phyloP scores from a whole-genome alignment of 2,113 vertebrate genomes.

The Gambusia holbrooki region DNA sequence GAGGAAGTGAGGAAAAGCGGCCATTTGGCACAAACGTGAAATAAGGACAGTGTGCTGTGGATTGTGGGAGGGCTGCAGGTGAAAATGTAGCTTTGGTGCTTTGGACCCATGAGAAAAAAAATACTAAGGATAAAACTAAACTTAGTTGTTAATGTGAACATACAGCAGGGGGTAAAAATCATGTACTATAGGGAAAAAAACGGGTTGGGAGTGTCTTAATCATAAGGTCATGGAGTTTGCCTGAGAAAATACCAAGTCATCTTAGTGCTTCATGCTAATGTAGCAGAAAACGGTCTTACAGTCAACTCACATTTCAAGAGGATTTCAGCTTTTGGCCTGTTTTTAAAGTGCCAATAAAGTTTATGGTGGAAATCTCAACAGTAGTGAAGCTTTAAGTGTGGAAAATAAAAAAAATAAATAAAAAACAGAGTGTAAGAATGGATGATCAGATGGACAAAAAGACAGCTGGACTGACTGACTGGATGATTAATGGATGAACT shows the following conservation, averaged over 20 bases:
- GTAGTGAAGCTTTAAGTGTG: not conserved
- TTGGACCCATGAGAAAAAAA: slow-evolving; percentile 2
- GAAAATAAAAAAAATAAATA: not conserved
- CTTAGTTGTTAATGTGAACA: not conserved
- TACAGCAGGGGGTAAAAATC: not conserved
- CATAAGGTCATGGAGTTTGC: slow-evolving; percentile 19
- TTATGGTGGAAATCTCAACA: not conserved
- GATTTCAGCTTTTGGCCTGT: not conserved
- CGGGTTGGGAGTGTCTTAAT: not conserved
- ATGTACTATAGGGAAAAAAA: not conserved
- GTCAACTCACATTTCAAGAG: not conserved
- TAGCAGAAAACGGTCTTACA: not conserved
- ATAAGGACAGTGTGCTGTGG: slow-evolving; percentile 45
- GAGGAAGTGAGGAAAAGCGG: slow-evolving; percentile 36
- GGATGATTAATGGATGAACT: not conserved
- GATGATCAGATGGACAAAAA: too few relatives aligned
- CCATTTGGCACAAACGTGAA: slow-evolving; percentile 46
- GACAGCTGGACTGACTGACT: not conserved
- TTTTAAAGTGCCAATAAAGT: not conserved
- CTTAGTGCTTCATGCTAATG: not conserved
- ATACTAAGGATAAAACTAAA: not conserved
- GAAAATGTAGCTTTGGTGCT: slow-evolving; percentile 10
- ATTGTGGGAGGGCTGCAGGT: slow-evolving; percentile 29
- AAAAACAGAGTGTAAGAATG: too few relatives aligned
- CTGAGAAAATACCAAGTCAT: not conserved